These are phyloP conservation scores for Oppia nitens DNA, from an alignment of 1,140 invertebrate genomes.

Conservation along the genomic window DNA sequence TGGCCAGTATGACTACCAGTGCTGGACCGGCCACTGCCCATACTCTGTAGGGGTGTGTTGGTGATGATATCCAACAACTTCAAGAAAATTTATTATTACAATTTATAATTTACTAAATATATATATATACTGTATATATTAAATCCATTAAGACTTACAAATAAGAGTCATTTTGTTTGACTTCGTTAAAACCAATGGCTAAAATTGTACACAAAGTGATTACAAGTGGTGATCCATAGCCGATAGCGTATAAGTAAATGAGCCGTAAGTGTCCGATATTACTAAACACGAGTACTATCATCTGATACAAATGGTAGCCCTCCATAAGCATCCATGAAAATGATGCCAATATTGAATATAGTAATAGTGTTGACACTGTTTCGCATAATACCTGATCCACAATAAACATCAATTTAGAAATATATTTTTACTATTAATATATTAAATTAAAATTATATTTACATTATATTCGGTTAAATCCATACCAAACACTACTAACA, in stretches of 20 bases:
- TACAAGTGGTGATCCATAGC: constrained; percentile 1
- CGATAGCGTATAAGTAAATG: constrained; percentile 3
- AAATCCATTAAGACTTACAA: constrained; percentile 15
- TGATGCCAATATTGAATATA: constrained; percentile 30
- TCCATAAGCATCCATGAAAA: constrained; percentile 35
- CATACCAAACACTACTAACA: constrained; percentile 16
- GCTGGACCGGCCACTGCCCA: constrained; percentile 9
- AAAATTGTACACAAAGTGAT: neutral
- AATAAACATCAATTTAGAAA: too few relatives aligned
- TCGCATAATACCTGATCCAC: constrained; percentile 23
- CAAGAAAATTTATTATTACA: neutral
- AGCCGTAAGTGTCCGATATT: constrained; percentile 4
- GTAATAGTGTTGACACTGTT: constrained; percentile 29
- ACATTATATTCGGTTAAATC: constrained; percentile 15
- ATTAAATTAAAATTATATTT: constrained; percentile 4
- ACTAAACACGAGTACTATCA: constrained; percentile 32
- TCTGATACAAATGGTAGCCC: constrained; percentile 33
- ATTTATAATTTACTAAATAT: neutral
- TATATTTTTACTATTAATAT: too few relatives aligned
- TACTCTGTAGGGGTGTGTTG: constrained; percentile 1
- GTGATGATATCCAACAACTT: constrained; percentile 17
- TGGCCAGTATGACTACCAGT: constrained; percentile 1
- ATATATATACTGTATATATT: neutral
- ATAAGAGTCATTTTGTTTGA: constrained; percentile 1
- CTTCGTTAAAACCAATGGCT: neutral